These are phyloP conservation scores for Lepidocyrtoides sp. DNA, from an alignment of 2,888 invertebrate genomes.

Conservation along the genomic window DNA sequence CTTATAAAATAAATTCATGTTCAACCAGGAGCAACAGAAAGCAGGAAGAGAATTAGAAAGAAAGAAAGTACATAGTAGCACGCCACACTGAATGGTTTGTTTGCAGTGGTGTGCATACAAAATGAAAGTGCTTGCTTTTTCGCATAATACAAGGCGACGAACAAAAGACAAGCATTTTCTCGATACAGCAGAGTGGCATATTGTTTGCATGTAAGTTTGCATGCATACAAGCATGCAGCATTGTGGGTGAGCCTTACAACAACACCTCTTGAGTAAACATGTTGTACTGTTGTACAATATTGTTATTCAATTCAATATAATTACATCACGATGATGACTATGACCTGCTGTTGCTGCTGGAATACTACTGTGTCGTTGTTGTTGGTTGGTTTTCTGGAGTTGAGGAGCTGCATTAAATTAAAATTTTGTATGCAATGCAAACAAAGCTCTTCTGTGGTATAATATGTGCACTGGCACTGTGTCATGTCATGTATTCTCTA, in stretches of 20 bases:
- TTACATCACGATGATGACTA: slow-evolving; percentile 44
- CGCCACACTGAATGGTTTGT: not conserved
- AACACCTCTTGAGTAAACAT: slow-evolving; percentile 57
- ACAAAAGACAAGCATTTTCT: slow-evolving; percentile 6
- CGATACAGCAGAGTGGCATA: not conserved
- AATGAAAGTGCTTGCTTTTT: not conserved
- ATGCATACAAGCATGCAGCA: not conserved
- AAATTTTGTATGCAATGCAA: slow-evolving; percentile 30
- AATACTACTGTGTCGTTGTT: not conserved
- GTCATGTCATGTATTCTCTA: not conserved
- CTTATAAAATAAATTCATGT: slow-evolving; percentile 16
- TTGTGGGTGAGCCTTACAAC: slow-evolving; percentile 18
- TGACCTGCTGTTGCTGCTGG: slow-evolving; percentile 66
- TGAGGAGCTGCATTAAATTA: slow-evolving; percentile 29
- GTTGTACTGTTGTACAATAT: not conserved
- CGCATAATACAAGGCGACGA: not conserved
- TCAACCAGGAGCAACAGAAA: slow-evolving; percentile 6
- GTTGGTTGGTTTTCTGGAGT: not conserved
- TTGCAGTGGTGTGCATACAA: slow-evolving; percentile 29
- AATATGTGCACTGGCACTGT: too few species aligned
- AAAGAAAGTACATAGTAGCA: too few species aligned
- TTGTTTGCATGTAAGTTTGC: not conserved
- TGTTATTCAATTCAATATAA: slow-evolving; percentile 61
- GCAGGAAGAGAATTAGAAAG: not conserved
- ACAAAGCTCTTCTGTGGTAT: not conserved